Evolutionary conservation across 2,888 invertebrate species (phyloP), one percentile per base, ranked within the genome.

Genomic region (Habroteleia sp.): DNA sequence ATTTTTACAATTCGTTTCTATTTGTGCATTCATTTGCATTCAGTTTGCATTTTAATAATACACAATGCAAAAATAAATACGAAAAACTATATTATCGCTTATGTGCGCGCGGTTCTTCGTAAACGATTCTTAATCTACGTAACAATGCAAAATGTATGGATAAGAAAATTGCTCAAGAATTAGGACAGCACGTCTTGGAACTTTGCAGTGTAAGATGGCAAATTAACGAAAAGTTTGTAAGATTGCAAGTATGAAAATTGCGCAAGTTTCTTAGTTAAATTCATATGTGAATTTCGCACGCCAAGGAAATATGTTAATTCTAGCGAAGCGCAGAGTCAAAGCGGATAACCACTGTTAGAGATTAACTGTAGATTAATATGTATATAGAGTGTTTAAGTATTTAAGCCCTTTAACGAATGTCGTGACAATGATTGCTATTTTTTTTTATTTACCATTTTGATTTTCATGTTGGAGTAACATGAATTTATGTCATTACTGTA

Each of bases 271-370:
- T 46, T 39, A 10, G 17, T 31, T 42, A 52, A 23, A 17, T 7
- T 42, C 13, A 4, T 44, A 52, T 25, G 65, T 27, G 44, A 65
- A 52, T 35, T 39, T 65, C 65, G 52, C 65, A 52, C 52, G 44
- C 41, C 13, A 31, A 42, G 65, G 20, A 65, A 52, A 52, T 65
- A 52, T 65, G 52, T 23, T 35, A 65, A 65, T 65, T 50, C 52
- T 25, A 17, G 44, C 52, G 16, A 52, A 52, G 42, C 23, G 31
- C 50, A 23, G 10, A 52, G 42, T 35, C 44, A 35, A 65, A 44
- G 65, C 65, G 52, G 65, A 52, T 65, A 65, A 65, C 65, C 65
- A 23, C 29, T 25, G 39, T 52, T 39, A 52, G 65, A 52, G 65
- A 65, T 65, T 63, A 63, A 50, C 60, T 46, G n/a, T n/a, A 60